These are phyloP conservation scores for Drosophila bipectinata DNA, from an alignment of 1,140 invertebrate genomes.

Conservation along the genomic window DNA sequence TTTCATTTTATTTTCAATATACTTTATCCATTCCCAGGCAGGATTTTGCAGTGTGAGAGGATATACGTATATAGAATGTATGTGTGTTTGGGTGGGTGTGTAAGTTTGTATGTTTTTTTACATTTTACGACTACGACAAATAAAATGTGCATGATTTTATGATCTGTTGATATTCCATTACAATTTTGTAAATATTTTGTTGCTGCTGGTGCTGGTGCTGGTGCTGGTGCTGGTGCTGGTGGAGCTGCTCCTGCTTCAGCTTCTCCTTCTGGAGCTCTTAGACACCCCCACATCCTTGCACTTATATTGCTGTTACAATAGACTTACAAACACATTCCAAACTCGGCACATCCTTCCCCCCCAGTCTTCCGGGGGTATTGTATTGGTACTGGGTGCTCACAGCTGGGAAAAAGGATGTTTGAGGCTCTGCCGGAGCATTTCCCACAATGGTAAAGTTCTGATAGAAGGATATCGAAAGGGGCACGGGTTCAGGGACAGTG, in stretches of 20 bases:
- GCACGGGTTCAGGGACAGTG: not conserved
- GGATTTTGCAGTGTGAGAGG: constrained; percentile 22
- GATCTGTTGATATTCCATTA: constrained; percentile 83
- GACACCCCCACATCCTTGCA: constrained; percentile 53
- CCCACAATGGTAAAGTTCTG: constrained; percentile 65
- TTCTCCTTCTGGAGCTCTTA: constrained; percentile 39
- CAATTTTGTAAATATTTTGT: constrained; percentile 83
- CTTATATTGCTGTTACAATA: constrained; percentile 65
- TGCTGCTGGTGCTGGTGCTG: constrained; percentile 63
- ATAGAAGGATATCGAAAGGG: constrained; percentile 16
- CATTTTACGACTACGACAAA: constrained; percentile 78
- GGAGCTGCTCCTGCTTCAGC: not conserved
- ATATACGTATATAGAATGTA: not conserved
- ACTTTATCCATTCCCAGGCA: constrained; percentile 53
- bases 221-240: constrained; percentile 51
- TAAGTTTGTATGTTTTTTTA: constrained; percentile 43
- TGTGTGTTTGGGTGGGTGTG: constrained; percentile 4
- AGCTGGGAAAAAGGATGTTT: constrained; percentile 65
- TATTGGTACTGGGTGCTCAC: constrained; percentile 7
- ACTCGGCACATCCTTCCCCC: constrained; percentile 45
- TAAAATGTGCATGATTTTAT: constrained; percentile 83
- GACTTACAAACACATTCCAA: constrained; percentile 76
- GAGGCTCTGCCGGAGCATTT: constrained; percentile 65
- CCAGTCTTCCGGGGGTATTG: constrained; percentile 16
- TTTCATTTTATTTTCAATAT: constrained; percentile 81